These are phyloP conservation scores for Diarsia brunnea DNA, from an alignment of 2,888 invertebrate species.

Conservation along the genomic window DNA sequence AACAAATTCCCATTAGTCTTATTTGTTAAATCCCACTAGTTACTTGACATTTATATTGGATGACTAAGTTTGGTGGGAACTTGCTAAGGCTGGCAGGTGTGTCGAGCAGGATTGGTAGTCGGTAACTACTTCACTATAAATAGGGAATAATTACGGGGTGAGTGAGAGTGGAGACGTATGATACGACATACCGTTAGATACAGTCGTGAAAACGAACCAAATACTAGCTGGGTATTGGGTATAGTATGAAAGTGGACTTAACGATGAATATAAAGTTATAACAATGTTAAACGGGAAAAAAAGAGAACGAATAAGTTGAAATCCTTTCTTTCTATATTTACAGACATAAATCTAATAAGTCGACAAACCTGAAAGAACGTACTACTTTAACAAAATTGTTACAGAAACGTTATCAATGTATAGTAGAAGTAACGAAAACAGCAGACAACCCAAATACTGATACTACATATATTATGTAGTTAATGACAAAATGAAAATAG, in stretches of 20 bases:
- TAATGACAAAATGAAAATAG: slow-evolving; percentile 17
- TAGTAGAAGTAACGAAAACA: slow-evolving; percentile 12
- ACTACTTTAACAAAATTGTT: not conserved
- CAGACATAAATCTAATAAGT: not conserved
- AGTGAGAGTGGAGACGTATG: not conserved
- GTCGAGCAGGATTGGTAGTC: not conserved
- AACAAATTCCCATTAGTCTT: too few species aligned
- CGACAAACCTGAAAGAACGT: not conserved
- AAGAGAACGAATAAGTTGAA: not conserved
- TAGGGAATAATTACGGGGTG: slow-evolving; percentile 26
- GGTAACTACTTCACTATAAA: slow-evolving; percentile 26
- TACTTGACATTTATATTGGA: slow-evolving; percentile 29
- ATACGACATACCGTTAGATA: not conserved
- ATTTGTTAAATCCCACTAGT: slow-evolving; percentile 13
- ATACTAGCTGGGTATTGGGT: not conserved
- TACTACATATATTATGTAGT: not conserved
- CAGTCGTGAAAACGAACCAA: slow-evolving; percentile 1
- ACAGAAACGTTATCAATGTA: slow-evolving; percentile 14
- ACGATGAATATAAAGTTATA: not conserved
- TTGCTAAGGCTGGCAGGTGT: slow-evolving; percentile 46
- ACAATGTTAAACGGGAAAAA: not conserved
- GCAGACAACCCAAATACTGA: slow-evolving; percentile 16
- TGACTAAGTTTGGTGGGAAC: slow-evolving; percentile 33
- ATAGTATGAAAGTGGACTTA: too few species aligned
- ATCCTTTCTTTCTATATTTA: not conserved